phyloP scores from a whole-genome alignment of 1,140 invertebrate genomes.

The Odontomachus brunneus region DNA sequence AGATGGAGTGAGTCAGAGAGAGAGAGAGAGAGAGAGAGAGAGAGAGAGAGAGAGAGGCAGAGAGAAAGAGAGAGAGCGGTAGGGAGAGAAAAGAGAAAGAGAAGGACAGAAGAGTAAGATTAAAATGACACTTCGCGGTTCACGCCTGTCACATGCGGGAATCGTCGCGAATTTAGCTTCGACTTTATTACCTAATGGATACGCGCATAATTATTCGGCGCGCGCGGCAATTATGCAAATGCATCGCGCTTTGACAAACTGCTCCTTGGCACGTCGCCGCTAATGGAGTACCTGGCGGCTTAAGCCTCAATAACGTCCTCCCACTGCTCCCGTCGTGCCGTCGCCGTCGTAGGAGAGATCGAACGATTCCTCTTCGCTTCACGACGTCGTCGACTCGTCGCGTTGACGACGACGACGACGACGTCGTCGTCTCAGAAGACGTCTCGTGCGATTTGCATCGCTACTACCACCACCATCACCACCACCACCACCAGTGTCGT shows the following conservation, averaged over 20 bases:
- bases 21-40: no score
- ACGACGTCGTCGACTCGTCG: not conserved
- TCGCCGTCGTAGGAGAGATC: conserved; percentile 18
- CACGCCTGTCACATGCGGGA: conserved; percentile 11
- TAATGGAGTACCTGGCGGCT: conserved; percentile 59
- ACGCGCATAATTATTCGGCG: conserved; percentile 60
- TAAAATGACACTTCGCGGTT: conserved; percentile 38
- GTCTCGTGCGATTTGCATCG: conserved; percentile 38
- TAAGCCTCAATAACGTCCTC: conserved; percentile 55
- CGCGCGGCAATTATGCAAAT: conserved; percentile 59
- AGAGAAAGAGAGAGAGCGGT: no score
- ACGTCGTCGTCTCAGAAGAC: conserved; percentile 28
- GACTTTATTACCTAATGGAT: conserved; percentile 61
- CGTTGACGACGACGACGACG: conserved; percentile 3
- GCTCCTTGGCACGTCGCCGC: conserved; percentile 52
- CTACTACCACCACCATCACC: no score
- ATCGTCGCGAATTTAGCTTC: conserved; percentile 38
- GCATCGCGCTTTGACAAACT: conserved; percentile 55
- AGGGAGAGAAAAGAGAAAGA: no score
- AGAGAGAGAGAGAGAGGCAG: not conserved
- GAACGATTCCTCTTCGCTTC: conserved; percentile 20
- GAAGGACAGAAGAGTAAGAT: not conserved
- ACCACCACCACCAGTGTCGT: no score
- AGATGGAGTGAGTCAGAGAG: no score
- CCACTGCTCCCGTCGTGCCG: not conserved